A percentile compares a stretch with the other conserved stretches of the same genome.
Evolutionary conservation across 2,113 vertebrate species (phyloP).

Genomic region (Phoxinus phoxinus): DNA sequence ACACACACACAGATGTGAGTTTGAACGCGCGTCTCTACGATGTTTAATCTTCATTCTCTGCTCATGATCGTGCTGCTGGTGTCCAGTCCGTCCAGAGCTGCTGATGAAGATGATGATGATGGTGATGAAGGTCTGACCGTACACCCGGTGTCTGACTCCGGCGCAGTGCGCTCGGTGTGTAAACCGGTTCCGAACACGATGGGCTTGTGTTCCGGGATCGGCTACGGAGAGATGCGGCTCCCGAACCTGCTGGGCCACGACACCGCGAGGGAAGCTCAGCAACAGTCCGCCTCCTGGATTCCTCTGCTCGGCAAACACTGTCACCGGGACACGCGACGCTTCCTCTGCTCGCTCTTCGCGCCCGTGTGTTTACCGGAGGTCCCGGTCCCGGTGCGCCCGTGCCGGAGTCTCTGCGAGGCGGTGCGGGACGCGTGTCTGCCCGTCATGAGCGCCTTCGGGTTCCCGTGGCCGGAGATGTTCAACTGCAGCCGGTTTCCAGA

Average conservation of each 20-base stretch:
- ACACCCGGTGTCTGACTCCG: slow-evolving; percentile 47
- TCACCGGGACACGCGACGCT: slow-evolving; percentile 80
- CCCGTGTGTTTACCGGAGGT: slow-evolving; percentile 78
- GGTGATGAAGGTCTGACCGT: neutral
- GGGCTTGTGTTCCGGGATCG: slow-evolving; percentile 78
- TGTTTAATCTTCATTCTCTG: neutral
- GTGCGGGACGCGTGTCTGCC: slow-evolving; percentile 80
- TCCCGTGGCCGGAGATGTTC: slow-evolving; percentile 83
- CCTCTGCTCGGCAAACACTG: slow-evolving; percentile 80
- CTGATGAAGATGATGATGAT: neutral
- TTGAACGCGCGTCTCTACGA: neutral
- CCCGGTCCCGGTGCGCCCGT: slow-evolving; percentile 73
- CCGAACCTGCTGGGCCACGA: slow-evolving; percentile 84
- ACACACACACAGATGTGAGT: neutral
- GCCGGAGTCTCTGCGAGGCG: slow-evolving; percentile 75
- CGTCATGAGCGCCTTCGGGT: slow-evolving; percentile 83
- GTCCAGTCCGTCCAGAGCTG: no score
- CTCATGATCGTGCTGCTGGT: neutral
- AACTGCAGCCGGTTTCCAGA: slow-evolving; percentile 80
- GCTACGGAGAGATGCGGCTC: slow-evolving; percentile 80
- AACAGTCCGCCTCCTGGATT: slow-evolving; percentile 81
- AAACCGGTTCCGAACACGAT: slow-evolving; percentile 77
- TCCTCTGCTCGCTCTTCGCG: slow-evolving; percentile 83
- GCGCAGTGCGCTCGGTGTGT: slow-evolving; percentile 70
- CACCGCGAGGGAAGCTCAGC: slow-evolving; percentile 76